Base-by-base conservation (phyloP, 2,113 vertebrate species). In the Chascanopsetta lugubris region DNA sequence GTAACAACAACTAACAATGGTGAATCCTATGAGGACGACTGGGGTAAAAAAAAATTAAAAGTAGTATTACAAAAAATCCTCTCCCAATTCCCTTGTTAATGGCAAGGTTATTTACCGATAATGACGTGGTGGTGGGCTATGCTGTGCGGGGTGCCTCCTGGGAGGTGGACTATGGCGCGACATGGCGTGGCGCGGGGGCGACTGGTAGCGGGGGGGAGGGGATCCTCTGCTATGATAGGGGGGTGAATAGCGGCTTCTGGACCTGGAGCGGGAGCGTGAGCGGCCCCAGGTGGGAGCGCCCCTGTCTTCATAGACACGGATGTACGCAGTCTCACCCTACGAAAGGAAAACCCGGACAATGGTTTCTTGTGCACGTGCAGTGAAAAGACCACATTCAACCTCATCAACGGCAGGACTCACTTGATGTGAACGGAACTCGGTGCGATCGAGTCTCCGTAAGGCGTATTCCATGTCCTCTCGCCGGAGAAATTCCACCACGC, bases 311-410 rank as follows among this genome's bases (percentile, higher is more conserved):
- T 88, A 92, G 72, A 97, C 95, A 32, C 94, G 91, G 83, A 97
- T 96, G 86, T 94, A 95, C 9, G 95, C 89, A 2, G 94, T 95
- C 89, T 97, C 95, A 46, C 95, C 95, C 95, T 97, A 73, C 15
- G 69, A 55, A 53, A 17, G 2, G 6, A 40, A 11, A 34, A 17
- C n/a, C 11, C 12, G 27, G 2, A 32, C 5, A 49, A 36, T 60
- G 10, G 22, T 25, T 43, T 8, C 6, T 50, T 54, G 1, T 9
- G 15, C 9, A 18, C n/a, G n/a, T n/a, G n/a, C n/a, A 1, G 5
- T 0, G 12, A 2, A 17, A 2, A 8, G 5, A 22, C 47, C 1
- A 22, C n/a, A 46, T 6, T 15, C 13, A 22, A 58, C 7, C 22
- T 36, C 45, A 55, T 21, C 15, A 22, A 21, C 9, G 10, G 9